phyloP scores from a whole-genome alignment of 1,140 invertebrate species.

The Tachypleus tridentatus region DNA sequence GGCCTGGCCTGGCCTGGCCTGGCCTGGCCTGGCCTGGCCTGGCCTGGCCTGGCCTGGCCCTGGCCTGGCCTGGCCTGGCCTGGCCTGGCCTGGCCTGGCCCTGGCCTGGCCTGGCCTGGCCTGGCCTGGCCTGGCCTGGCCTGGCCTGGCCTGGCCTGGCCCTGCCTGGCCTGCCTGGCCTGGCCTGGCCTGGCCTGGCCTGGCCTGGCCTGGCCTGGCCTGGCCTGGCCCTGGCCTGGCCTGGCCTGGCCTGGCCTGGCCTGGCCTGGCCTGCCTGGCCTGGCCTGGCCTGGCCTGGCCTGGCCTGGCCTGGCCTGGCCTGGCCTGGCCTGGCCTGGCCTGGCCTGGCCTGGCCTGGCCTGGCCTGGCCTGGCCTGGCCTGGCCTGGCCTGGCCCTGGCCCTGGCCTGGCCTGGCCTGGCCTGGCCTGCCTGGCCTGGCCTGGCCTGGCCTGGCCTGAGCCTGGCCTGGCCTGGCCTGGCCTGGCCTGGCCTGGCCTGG shows the following conservation, averaged over 20 bases:
- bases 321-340: slow-evolving; percentile 24
- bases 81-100: slow-evolving; percentile 20
- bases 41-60: no score
- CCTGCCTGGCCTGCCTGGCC: no score
- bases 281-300: slow-evolving; percentile 22
- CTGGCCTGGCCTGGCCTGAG: slow-evolving; percentile 26
- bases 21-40: slow-evolving; percentile 22
- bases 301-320: slow-evolving; percentile 25
- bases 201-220: slow-evolving; percentile 26
- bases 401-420: no score
- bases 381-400: no score
- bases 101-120: slow-evolving; percentile 21
- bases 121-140: slow-evolving; percentile 19
- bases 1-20: slow-evolving; percentile 25
- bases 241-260: slow-evolving; percentile 24
- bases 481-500: slow-evolving; percentile 21
- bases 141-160: slow-evolving; percentile 17
- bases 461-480: slow-evolving; percentile 25
- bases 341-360: slow-evolving; percentile 23
- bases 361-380: slow-evolving; percentile 25
- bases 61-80: slow-evolving; percentile 25
- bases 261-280: slow-evolving; percentile 12
- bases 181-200: slow-evolving; percentile 25
- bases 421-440: slow-evolving; percentile 26
- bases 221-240: no score